Conservation (phyloP, 2,113 vertebrate species). For the Phalacrocorax carbo region DNA sequence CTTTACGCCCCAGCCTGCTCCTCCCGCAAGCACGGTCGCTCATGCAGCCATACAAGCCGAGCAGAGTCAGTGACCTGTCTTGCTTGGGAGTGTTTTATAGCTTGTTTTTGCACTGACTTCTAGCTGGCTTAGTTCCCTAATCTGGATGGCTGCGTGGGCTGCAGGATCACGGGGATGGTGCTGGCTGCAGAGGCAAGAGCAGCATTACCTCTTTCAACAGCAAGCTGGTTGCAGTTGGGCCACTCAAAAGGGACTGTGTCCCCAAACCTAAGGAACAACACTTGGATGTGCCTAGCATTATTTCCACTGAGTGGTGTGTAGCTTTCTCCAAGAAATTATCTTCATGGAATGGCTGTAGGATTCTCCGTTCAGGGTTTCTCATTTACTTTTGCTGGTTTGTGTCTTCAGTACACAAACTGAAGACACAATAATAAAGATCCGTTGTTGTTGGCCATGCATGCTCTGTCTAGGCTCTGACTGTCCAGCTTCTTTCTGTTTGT, state of each 20-base stretch:
- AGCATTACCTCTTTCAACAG: background rate
- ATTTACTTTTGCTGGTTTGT: background rate
- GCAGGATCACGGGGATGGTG: background rate
- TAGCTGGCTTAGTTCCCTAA: background rate
- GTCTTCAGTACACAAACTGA: background rate
- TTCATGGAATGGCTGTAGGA: background rate
- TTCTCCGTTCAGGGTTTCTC: background rate
- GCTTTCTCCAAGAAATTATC: background rate
- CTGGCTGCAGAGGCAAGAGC: background rate
- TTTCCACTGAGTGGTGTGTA: background rate
- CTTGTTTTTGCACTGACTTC: background rate
- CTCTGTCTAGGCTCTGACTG: background rate
- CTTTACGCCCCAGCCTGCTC: background rate
- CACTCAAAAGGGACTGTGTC: background rate
- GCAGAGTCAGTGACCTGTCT: background rate
- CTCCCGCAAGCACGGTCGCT: rapidly evolving
- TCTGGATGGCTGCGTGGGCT: background rate
- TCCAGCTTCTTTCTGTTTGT: background rate
- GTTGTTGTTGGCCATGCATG: rapidly evolving
- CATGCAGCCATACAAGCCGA: background rate
- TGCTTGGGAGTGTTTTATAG: background rate
- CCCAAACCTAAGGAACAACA: background rate
- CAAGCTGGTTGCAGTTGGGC: background rate
- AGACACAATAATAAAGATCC: background rate
- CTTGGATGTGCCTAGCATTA: background rate